Base-by-base conservation (phyloP, 2,797 vertebrate species). In the Clarias fuscus region DNA sequence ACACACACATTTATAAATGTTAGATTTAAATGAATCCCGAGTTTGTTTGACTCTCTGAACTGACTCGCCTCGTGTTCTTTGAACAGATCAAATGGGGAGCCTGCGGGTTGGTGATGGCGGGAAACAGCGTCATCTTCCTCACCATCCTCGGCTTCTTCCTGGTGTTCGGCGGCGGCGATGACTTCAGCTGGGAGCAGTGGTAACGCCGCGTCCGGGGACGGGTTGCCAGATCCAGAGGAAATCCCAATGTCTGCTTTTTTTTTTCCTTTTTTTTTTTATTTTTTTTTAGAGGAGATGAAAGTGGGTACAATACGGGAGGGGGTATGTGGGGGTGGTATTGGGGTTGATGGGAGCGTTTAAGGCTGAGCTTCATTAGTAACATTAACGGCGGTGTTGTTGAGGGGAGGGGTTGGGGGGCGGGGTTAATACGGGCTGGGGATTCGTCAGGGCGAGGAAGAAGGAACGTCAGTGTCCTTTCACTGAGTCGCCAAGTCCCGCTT, bases 121-220 rank as follows among this genome's bases (percentile, higher is more conserved):
- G 97, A 77, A 98, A 99, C 27, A 92, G 95, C 6, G 97, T 99
- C 77, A 98, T 99, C 94, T 99, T 99, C 93, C 91, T 97, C 89
- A 99, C 98, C 37, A 98, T 99, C 91, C 93, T 99, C 67, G 97
- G 98, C 77, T 99, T 99, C 92, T 99, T 99, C 91, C 89, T 98
- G 1, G 94, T 99, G 27, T 99, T 99, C 88, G 98, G 97, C 87
- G 93, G 93, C 1, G 91, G 97, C 85, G 98, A 99, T 86, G 98
- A 99, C 91, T 98, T 98, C 91, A 96, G 96, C 94, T 99, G 97
- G 97, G 97, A 99, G 84, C 97, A 98, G 93, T 98, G 97, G 97
- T 98, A 97, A 95, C 91, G 77, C 7, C 33, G 33, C 13, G 58
- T 7, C 27, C 14, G 3, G 8, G 15, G 81, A 53, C 71, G 86